These are phyloP conservation scores for Pecten maximus DNA, from an alignment of 2,888 invertebrate species.

Conservation along the genomic window DNA sequence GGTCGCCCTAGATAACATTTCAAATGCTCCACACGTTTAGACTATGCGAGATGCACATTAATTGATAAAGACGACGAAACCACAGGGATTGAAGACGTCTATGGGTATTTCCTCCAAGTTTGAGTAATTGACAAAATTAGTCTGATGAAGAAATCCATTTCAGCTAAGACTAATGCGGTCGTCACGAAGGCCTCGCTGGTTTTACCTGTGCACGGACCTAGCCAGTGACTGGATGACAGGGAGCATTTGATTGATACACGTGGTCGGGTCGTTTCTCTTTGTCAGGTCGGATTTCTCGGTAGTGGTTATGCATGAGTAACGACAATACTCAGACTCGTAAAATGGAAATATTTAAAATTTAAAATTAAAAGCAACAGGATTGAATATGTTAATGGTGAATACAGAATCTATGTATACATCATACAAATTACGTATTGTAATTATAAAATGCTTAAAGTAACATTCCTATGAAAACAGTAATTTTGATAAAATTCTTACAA, in stretches of 20 bases:
- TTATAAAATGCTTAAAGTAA: too few species aligned
- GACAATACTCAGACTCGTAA: neutral
- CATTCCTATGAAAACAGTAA: too few species aligned
- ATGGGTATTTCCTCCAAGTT: constrained; percentile 15
- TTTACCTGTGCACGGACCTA: constrained; percentile 7
- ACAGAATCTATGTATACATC: too few species aligned
- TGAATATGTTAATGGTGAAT: neutral
- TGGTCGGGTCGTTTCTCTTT: neutral
- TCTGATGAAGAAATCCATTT: constrained; percentile 31
- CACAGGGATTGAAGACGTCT: neutral
- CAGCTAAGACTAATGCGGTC: neutral
- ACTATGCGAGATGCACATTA: constrained; percentile 29
- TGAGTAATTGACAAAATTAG: constrained; percentile 3
- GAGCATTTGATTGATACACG: neutral
- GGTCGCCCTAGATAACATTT: neutral
- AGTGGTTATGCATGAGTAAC: neutral
- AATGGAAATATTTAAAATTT: neutral
- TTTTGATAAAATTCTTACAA: too few species aligned
- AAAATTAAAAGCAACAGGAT: neutral
- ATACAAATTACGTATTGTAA: too few species aligned
- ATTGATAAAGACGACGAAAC: neutral
- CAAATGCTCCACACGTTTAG: constrained; percentile 32
- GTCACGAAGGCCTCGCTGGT: neutral
- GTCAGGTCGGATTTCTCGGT: neutral
- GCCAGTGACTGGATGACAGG: constrained; percentile 1